Evolutionary conservation across 2,797 vertebrate species (phyloP).

Genomic region (Danio tinwini): DNA sequence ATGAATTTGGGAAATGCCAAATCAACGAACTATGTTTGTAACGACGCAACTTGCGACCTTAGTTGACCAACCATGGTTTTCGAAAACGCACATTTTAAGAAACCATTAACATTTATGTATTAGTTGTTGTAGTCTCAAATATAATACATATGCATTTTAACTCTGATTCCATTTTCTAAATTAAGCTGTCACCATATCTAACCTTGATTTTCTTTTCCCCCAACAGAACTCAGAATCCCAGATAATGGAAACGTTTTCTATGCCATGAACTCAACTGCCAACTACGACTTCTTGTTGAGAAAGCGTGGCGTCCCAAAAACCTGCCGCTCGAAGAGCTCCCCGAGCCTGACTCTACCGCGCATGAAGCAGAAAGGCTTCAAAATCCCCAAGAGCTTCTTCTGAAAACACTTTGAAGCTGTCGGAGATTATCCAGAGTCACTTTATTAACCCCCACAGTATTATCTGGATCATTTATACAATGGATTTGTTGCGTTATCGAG

Average conservation of each 20-base stretch:
- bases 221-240: constrained; percentile 85
- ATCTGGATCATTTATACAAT: constrained; percentile 10
- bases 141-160: not conserved
- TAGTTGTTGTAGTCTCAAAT: not conserved
- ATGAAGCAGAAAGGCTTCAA: constrained; percentile 90
- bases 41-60: too few species aligned
- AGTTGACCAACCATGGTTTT: too few species aligned
- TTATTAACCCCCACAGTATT: constrained; percentile 40
- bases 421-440: constrained; percentile 26
- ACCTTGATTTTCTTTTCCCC: not conserved
- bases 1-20: too few species aligned
- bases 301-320: constrained; percentile 82
- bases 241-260: constrained; percentile 91
- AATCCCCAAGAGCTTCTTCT: constrained; percentile 90
- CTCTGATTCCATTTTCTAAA: not conserved
- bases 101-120: not conserved
- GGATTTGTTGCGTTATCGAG: constrained; percentile 11
- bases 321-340: constrained; percentile 81
- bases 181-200: not conserved
- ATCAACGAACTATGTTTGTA: too few species aligned
- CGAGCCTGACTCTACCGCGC: constrained; percentile 87
- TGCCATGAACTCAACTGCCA: constrained; percentile 88
- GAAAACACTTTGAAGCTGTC: constrained; percentile 52
- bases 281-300: constrained; percentile 88
- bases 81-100: not conserved